These are phyloP conservation scores for Hypsibius dujardini DNA, from an alignment of 1,140 invertebrate species.

Conservation along the genomic window DNA sequence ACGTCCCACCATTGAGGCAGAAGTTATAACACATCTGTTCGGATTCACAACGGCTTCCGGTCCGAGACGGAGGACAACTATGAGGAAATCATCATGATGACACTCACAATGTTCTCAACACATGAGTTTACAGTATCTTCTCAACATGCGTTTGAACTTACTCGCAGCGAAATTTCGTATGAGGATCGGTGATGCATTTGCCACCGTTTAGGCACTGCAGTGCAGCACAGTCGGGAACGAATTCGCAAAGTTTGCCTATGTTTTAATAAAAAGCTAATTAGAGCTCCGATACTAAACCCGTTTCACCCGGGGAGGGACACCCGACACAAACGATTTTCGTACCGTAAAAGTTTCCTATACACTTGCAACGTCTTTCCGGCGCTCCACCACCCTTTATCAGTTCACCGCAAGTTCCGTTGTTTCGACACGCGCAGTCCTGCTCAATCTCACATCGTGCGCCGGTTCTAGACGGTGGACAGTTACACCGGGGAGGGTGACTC, in stretches of 20 bases:
- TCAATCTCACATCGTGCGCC: conserved; percentile 28
- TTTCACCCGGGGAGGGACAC: no score
- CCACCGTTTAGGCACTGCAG: conserved; percentile 25
- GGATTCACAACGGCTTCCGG: conserved; percentile 41
- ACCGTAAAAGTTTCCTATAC: no score
- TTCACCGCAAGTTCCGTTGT: conserved; percentile 21
- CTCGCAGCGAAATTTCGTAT: conserved; percentile 33
- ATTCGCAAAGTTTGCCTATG: conserved; percentile 23
- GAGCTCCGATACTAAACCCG: no score
- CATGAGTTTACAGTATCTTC: no score
- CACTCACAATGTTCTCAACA: no score
- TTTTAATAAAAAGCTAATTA: neutral
- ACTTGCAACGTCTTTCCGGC: conserved; percentile 24
- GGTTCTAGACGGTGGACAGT: conserved; percentile 27
- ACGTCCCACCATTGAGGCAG: conserved; percentile 43
- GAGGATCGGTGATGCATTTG: conserved; percentile 26
- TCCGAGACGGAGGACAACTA: conserved; percentile 37
- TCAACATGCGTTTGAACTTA: conserved; percentile 31
- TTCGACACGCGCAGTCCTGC: conserved; percentile 20
- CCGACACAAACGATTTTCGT: no score
- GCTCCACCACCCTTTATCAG: conserved; percentile 25
- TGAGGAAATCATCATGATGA: no score
- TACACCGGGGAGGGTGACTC: conserved; percentile 24
- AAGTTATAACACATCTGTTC: conserved; percentile 36
- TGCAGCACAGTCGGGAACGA: conserved; percentile 22